phyloP scores from a whole-genome alignment of 2,888 invertebrate genomes.

The Gasteruption jaculator region DNA sequence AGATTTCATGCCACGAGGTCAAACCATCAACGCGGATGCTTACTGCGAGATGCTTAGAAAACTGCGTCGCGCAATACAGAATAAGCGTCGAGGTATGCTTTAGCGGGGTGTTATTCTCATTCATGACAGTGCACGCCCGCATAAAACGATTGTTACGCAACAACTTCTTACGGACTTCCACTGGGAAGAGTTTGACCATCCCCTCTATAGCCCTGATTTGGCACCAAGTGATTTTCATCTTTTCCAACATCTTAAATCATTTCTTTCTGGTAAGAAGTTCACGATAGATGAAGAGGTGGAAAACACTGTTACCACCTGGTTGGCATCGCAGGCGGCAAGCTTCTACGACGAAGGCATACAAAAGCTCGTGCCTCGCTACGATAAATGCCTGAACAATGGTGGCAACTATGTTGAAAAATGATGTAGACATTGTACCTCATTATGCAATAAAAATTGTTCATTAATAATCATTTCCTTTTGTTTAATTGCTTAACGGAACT shows the following conservation, averaged over 20 bases:
- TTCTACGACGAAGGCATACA: constrained; percentile 21
- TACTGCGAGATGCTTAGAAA: constrained; percentile 20
- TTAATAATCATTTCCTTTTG: too few species aligned
- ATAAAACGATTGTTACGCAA: constrained; percentile 5
- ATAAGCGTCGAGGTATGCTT: constrained; percentile 15
- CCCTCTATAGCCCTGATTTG: constrained; percentile 6
- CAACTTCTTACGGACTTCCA: constrained; percentile 6
- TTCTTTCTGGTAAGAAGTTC: too few species aligned
- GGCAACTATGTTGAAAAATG: too few species aligned
- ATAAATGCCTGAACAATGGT: constrained; percentile 17
- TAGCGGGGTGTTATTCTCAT: constrained; percentile 6
- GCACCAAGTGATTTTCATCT: constrained; percentile 10
- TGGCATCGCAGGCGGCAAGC: constrained; percentile 16
- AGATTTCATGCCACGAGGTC: constrained; percentile 11
- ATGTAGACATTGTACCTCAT: too few species aligned
- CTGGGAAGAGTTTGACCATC: constrained; percentile 12
- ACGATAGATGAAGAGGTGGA: constrained; percentile 16
- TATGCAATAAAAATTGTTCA: too few species aligned
- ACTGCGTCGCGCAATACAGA: constrained; percentile 22
- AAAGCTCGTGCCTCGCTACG: constrained; percentile 21
- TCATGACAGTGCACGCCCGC: constrained; percentile 15
- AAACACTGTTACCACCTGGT: constrained; percentile 25
- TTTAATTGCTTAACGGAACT: too few species aligned
- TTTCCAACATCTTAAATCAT: not conserved
- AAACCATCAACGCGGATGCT: constrained; percentile 29